These are phyloP conservation scores for Drosophila nigritarsus DNA, from an alignment of 2,888 invertebrate genomes.

Conservation along the genomic window DNA sequence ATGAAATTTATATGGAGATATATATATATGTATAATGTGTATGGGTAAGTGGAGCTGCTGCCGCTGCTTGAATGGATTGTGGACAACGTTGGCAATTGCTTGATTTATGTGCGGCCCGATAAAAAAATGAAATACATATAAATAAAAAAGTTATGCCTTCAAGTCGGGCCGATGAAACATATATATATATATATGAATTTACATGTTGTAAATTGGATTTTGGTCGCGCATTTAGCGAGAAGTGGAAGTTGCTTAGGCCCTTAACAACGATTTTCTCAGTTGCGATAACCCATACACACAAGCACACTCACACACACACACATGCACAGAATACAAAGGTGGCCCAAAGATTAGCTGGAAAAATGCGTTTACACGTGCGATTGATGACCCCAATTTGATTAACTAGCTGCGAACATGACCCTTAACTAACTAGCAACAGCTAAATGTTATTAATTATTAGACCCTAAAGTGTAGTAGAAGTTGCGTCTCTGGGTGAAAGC, in stretches of 20 bases:
- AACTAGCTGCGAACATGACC: conserved; percentile 41
- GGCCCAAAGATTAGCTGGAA: conserved; percentile 64
- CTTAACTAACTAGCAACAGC: conserved; percentile 28
- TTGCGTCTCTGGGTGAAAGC: conserved; percentile 25
- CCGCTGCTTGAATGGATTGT: conserved; percentile 10
- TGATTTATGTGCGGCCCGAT: conserved; percentile 75
- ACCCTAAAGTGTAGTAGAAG: neutral
- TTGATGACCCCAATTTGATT: conserved; percentile 73
- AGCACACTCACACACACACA: neutral
- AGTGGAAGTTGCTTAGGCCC: conserved; percentile 19
- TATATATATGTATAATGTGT: conserved; percentile 9
- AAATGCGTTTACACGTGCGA: conserved; percentile 67
- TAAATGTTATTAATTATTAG: conserved; percentile 11
- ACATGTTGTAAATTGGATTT: conserved; percentile 44
- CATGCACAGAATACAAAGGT: conserved; percentile 11
- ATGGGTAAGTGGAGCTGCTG: neutral
- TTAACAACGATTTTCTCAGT: conserved; percentile 40
- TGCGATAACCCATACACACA: conserved; percentile 31
- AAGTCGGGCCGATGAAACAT: neutral
- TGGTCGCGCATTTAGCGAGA: conserved; percentile 40
- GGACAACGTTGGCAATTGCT: conserved; percentile 60
- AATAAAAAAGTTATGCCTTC: conserved; percentile 13
- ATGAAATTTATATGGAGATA: conserved; percentile 40
- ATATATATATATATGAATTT: neutral
- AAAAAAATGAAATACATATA: conserved; percentile 39